phyloP scores from a whole-genome alignment of 1,140 invertebrate species.

The Schlechtendalia chinensis region DNA sequence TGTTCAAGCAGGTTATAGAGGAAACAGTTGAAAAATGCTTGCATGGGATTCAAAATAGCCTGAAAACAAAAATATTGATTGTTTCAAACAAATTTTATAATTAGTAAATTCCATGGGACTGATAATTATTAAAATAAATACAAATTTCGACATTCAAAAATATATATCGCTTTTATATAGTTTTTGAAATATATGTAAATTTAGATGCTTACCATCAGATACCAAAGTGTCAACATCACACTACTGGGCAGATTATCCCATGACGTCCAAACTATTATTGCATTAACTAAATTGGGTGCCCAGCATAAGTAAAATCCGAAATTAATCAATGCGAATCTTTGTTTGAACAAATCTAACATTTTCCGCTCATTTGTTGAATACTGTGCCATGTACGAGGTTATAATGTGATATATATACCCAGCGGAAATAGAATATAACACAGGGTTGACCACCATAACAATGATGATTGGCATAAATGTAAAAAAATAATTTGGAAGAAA shows the following conservation, averaged over 20 bases:
- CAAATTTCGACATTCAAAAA: neutral
- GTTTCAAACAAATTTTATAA: too few relatives aligned
- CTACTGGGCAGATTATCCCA: conserved; percentile 71
- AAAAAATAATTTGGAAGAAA: conserved; percentile 76
- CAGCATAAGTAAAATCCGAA: conserved; percentile 77
- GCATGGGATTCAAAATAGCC: conserved; percentile 77
- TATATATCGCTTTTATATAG: neutral
- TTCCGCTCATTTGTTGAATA: conserved; percentile 68
- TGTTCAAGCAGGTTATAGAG: conserved; percentile 65
- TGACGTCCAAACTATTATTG: conserved; percentile 70
- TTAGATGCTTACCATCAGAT: conserved; percentile 69
- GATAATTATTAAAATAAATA: conserved; percentile 25
- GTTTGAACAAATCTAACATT: conserved; percentile 61
- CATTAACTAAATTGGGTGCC: conserved; percentile 77
- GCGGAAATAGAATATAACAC: conserved; percentile 68
- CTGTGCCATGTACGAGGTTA: conserved; percentile 62
- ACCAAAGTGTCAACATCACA: conserved; percentile 71
- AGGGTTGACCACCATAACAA: conserved; percentile 75
- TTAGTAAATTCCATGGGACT: too few relatives aligned
- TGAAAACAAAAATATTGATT: conserved; percentile 60
- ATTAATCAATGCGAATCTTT: conserved; percentile 70
- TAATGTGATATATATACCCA: conserved; percentile 64
- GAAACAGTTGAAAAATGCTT: conserved; percentile 75
- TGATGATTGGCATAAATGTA: conserved; percentile 70
- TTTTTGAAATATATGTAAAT: neutral